Conservation (phyloP, 2,888 invertebrate genomes). For the Eremobia ochroleuca region DNA sequence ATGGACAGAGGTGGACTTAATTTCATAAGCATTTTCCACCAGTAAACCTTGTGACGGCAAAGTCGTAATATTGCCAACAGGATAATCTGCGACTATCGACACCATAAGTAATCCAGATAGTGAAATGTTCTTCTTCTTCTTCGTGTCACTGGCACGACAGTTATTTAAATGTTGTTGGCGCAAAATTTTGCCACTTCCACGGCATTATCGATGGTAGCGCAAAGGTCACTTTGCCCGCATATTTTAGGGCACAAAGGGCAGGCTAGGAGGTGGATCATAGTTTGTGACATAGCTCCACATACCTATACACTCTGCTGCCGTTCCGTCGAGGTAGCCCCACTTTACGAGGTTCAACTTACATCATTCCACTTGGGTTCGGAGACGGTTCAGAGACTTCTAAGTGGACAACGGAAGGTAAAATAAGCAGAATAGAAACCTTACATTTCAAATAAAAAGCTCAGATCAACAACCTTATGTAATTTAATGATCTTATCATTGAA, state of each 20-base stretch:
- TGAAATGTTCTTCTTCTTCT: not conserved
- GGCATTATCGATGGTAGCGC: not conserved
- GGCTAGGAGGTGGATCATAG: too few species aligned
- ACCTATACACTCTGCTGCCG: not conserved
- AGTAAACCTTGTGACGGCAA: too few species aligned
- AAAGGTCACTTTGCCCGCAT: not conserved
- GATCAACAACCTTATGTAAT: constrained; percentile 8
- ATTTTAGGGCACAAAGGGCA: not conserved
- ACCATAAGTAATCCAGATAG: not conserved
- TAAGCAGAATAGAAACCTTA: not conserved
- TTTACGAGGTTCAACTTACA: not conserved
- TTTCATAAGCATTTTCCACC: too few species aligned
- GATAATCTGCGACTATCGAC: not conserved
- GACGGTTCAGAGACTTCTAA: not conserved
- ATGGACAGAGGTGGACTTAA: too few species aligned
- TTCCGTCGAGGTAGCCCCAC: not conserved
- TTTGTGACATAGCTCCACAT: not conserved
- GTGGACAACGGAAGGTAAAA: not conserved
- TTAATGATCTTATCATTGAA: constrained; percentile 21
- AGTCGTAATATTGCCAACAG: too few species aligned
- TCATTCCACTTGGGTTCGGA: not conserved
- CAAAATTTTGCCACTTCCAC: not conserved
- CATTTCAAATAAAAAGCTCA: not conserved
- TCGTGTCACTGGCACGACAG: not conserved
- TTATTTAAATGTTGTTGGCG: too few species aligned